These are phyloP conservation scores for Aphodius sticticus DNA, from an alignment of 2,888 invertebrate genomes.

Conservation along the genomic window DNA sequence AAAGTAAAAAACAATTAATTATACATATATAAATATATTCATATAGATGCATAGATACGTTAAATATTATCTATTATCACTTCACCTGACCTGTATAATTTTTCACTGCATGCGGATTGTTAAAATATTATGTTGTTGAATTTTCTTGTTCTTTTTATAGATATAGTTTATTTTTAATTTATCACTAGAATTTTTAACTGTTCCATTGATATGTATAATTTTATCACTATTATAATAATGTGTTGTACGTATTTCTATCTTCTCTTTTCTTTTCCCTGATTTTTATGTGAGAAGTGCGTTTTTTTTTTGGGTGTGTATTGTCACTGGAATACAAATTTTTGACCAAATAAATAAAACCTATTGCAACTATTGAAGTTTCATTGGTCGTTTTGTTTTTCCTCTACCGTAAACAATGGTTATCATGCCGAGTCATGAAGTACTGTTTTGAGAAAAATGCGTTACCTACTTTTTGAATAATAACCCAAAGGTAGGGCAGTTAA, in stretches of 20 bases:
- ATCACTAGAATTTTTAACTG: not conserved
- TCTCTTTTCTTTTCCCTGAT: not conserved
- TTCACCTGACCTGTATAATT: not conserved
- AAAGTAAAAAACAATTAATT: not conserved
- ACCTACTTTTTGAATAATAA: no score
- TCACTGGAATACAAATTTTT: not conserved
- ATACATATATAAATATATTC: slow-evolving; percentile 4
- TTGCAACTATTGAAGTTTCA: slow-evolving; percentile 4
- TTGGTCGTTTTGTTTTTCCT: not conserved
- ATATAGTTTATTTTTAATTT: not conserved
- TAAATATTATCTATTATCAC: not conserved
- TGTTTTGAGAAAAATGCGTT: no score
- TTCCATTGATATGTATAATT: not conserved
- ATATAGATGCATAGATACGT: not conserved
- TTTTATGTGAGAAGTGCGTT: not conserved
- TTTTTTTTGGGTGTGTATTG: not conserved
- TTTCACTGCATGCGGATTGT: not conserved
- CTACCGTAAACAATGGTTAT: not conserved
- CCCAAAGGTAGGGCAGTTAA: no score
- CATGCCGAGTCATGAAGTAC: no score
- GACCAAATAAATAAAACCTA: slow-evolving; percentile 4
- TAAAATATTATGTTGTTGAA: not conserved
- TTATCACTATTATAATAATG: not conserved
- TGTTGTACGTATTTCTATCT: not conserved
- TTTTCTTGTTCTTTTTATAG: not conserved